A percentile compares a stretch with the other conserved stretches of the same genome.
phyloP scores from a whole-genome alignment of 2,797 vertebrate genomes.

The Rhabdophis nuchalis region DNA sequence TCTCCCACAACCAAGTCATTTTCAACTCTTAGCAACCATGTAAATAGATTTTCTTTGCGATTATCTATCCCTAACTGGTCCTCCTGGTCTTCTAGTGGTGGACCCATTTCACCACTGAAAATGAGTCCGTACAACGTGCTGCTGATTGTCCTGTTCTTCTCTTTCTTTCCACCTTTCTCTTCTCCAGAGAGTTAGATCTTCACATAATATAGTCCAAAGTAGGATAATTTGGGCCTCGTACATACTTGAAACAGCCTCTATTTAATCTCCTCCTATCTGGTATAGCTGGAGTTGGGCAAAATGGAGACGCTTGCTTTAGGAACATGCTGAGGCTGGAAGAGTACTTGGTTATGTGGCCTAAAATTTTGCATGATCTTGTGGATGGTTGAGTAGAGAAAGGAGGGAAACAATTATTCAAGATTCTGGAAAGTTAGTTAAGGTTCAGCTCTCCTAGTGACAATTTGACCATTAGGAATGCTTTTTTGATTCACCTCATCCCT shows the following conservation, averaged over 20 bases:
- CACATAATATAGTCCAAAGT: background rate
- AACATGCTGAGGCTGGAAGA: background rate
- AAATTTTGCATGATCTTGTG: background rate
- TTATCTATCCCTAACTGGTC: background rate
- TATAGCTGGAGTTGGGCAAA: background rate
- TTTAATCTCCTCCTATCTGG: background rate
- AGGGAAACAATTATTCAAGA: background rate
- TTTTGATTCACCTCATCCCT: background rate
- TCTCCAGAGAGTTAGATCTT: background rate
- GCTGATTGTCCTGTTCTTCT: background rate
- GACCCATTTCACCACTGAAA: background rate
- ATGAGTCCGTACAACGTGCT: background rate
- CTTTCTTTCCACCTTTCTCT: background rate
- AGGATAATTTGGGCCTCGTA: background rate
- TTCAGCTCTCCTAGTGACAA: background rate
- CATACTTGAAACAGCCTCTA: background rate
- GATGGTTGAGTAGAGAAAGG: background rate
- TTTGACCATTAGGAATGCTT: background rate
- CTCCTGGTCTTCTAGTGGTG: background rate
- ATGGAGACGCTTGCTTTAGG: background rate
- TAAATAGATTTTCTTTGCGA: background rate
- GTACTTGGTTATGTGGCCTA: background rate
- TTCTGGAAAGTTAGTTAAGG: background rate
- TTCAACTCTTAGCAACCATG: background rate
- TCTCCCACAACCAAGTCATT: background rate